phyloP scores from a whole-genome alignment of 35 echinoderm and acorn worm genomes.

The Apostichopus californicus region DNA sequence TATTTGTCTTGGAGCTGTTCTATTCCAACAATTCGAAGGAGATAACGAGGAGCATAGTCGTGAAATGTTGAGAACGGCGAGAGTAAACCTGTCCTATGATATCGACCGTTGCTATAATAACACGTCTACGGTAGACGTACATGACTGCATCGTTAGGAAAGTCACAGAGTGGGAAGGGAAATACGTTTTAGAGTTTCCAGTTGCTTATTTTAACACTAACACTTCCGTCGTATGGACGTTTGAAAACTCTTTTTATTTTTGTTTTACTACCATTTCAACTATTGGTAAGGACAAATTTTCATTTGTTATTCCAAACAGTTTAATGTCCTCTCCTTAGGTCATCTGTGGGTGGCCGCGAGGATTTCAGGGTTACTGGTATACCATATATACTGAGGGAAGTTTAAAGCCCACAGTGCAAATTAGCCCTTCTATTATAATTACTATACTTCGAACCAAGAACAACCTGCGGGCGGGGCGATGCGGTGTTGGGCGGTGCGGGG shows the following conservation, averaged over 20 bases:
- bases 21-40: constrained; percentile 27
- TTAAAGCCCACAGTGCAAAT: too few species aligned
- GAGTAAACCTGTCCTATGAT: not conserved
- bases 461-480: too few species aligned
- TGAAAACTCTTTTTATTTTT: constrained; percentile 52
- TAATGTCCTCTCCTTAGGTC: too few species aligned
- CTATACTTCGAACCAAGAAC: too few species aligned
- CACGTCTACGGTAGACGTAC: not conserved
- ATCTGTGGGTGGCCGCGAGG: too few species aligned
- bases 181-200: not conserved
- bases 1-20: constrained; percentile 40
- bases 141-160: not conserved
- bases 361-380: too few species aligned
- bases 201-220: constrained; percentile 3
- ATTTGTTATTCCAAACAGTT: not conserved
- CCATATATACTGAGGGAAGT: too few species aligned
- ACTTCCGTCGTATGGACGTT: constrained; percentile 25
- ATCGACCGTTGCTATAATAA: not conserved
- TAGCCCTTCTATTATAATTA: too few species aligned
- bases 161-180: constrained; percentile 6
- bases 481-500: too few species aligned
- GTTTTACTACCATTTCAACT: constrained; percentile 57
- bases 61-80: not conserved
- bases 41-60: not conserved
- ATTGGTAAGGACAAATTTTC: constrained; percentile 35